A percentile compares a stretch with the other conserved stretches of the same genome.
These are phyloP conservation scores for Xenentodon cancila DNA, from an alignment of 2,797 vertebrate species.

Conservation along the genomic window DNA sequence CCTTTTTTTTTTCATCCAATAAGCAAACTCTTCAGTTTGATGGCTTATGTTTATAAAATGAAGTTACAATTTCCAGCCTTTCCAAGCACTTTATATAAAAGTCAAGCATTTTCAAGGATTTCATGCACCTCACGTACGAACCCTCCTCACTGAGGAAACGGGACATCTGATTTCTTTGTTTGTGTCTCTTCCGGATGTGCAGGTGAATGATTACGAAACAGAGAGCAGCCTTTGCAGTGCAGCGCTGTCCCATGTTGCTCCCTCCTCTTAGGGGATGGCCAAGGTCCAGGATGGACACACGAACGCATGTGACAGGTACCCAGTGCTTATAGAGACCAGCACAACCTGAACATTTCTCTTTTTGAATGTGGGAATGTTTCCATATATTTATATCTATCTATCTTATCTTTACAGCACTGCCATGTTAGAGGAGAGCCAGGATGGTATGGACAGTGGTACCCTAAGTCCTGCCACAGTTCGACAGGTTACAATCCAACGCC, in stretches of 20 bases:
- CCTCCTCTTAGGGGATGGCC: constrained; percentile 88
- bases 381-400: constrained; percentile 4
- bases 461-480: constrained; percentile 91
- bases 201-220: constrained; percentile 83
- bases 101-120: too few species aligned
- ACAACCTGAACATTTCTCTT: background rate
- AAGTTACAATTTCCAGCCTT: too few species aligned
- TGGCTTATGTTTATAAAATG: too few species aligned
- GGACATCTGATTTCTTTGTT: constrained; percentile 2
- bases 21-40: too few species aligned
- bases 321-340: background rate
- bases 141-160: too few species aligned
- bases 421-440: constrained; percentile 90
- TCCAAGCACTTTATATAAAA: too few species aligned
- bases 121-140: too few species aligned
- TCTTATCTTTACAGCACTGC: constrained; percentile 86
- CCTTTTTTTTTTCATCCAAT: too few species aligned
- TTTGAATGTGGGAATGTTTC: background rate
- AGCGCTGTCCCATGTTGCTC: constrained; percentile 75
- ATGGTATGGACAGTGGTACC: constrained; percentile 98
- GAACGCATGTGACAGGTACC: constrained; percentile 83
- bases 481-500: constrained; percentile 93
- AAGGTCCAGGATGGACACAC: constrained; percentile 88
- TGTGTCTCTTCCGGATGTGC: constrained; percentile 17
- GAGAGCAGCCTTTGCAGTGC: constrained; percentile 68